These are phyloP conservation scores for Megaceryle alcyon DNA, from an alignment of 2,797 vertebrate species.

Conservation along the genomic window DNA sequence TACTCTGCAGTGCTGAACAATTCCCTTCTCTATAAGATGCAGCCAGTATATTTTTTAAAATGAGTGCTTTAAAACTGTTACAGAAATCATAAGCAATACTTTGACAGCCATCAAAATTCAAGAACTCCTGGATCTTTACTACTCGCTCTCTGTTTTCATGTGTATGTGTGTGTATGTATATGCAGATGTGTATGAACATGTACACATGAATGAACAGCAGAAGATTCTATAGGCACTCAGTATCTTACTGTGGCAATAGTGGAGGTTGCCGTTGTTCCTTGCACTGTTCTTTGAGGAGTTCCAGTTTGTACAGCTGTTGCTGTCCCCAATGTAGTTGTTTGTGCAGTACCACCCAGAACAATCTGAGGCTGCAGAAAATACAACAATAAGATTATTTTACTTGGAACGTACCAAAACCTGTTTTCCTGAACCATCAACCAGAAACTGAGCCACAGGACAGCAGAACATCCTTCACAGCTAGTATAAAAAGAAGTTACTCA, in stretches of 20 bases:
- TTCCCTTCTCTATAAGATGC: background rate
- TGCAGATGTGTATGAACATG: accelerated
- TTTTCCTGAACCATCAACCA: background rate
- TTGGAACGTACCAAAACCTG: accelerated
- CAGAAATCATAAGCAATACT: background rate
- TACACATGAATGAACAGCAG: background rate
- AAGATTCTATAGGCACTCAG: background rate
- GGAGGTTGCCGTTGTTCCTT: constrained; percentile 84
- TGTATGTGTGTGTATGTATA: accelerated
- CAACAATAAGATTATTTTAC: background rate
- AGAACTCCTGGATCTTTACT: background rate
- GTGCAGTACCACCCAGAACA: constrained; percentile 86
- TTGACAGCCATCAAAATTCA: background rate
- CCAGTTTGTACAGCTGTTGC: constrained; percentile 86
- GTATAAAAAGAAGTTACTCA: background rate
- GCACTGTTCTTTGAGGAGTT: constrained; percentile 83
- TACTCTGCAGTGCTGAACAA: background rate
- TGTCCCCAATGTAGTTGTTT: constrained; percentile 82
- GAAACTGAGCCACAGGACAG: background rate
- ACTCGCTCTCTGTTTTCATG: background rate
- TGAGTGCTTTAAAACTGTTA: background rate
- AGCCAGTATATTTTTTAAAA: background rate
- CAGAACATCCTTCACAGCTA: background rate
- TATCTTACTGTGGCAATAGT: constrained; percentile 88
- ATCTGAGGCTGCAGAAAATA: constrained; percentile 81